Evolutionary conservation across 2,113 vertebrate species (phyloP).

Genomic region (Apodemus speciosus): DNA sequence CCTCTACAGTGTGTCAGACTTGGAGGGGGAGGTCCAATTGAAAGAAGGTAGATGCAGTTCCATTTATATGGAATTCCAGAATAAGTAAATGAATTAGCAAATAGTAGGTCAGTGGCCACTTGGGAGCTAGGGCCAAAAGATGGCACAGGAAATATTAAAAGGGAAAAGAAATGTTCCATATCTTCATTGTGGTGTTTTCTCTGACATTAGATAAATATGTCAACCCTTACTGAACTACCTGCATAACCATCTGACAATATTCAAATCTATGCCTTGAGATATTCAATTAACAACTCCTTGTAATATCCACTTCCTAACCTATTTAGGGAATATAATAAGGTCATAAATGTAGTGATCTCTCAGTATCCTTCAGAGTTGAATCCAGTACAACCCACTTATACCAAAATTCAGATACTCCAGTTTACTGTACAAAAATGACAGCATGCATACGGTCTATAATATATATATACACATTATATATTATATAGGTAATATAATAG

Average conservation of each 20-base stretch:
- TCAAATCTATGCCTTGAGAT: not conserved
- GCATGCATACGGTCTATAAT: not conserved
- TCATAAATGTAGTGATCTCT: not conserved
- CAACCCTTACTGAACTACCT: not conserved
- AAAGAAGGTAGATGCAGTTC: no score
- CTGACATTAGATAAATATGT: not conserved
- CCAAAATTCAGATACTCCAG: not conserved
- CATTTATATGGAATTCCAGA: not conserved
- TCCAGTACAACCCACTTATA: not conserved
- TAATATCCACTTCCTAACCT: not conserved
- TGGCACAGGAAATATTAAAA: not conserved
- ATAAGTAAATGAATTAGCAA: not conserved
- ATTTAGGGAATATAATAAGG: accelerated
- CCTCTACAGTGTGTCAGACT: accelerated
- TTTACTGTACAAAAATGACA: not conserved
- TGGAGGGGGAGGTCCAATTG: accelerated
- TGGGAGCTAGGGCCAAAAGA: not conserved
- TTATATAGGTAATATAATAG: no score
- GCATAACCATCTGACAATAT: accelerated
- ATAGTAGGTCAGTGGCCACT: no score
- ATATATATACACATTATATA: no score
- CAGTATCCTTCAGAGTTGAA: not conserved
- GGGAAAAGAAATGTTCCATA: accelerated
- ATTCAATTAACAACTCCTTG: accelerated
- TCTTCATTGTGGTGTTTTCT: not conserved